A percentile compares a stretch with the other conserved stretches of the same genome.
These are phyloP conservation scores for Ypsolopha sequella DNA, from an alignment of 2,888 invertebrate genomes.

Conservation along the genomic window DNA sequence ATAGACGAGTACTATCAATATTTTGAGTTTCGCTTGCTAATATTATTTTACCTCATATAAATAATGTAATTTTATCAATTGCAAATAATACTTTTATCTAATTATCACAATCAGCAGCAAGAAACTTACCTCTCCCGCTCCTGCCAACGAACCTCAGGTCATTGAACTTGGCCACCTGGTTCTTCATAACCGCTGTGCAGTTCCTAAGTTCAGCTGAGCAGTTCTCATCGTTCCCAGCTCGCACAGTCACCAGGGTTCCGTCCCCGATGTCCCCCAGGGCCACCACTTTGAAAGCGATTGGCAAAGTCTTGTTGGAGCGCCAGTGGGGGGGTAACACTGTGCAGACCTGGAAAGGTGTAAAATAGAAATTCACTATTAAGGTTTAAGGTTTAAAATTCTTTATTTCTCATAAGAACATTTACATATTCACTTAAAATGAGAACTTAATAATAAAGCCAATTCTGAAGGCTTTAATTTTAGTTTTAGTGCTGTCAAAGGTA, in stretches of 20 bases:
- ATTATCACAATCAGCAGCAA: background rate
- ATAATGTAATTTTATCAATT: no score
- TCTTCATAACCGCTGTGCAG: constrained; percentile 94
- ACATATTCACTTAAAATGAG: no score
- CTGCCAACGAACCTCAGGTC: constrained; percentile 97
- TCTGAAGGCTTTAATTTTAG: no score
- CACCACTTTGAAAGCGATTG: constrained; percentile 95
- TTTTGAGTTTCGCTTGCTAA: no score
- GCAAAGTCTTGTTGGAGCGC: constrained; percentile 97
- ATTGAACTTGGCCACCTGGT: constrained; percentile 97
- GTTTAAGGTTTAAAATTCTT: no score
- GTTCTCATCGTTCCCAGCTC: constrained; percentile 98
- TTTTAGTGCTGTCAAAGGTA: no score
- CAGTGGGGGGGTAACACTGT: constrained; percentile 95
- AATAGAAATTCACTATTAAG: no score
- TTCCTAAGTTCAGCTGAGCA: constrained; percentile 95
- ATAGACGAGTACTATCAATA: no score
- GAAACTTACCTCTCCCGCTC: constrained; percentile 90
- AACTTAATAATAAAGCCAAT: no score
- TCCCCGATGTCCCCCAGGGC: constrained; percentile 93
- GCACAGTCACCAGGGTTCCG: constrained; percentile 93
- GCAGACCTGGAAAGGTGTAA: constrained; percentile 67
- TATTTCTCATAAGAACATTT: no score
- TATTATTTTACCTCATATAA: no score
- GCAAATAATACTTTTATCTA: background rate